These are phyloP conservation scores for Cremastinae sp. DNA, from an alignment of 2,888 invertebrate genomes.

Conservation along the genomic window DNA sequence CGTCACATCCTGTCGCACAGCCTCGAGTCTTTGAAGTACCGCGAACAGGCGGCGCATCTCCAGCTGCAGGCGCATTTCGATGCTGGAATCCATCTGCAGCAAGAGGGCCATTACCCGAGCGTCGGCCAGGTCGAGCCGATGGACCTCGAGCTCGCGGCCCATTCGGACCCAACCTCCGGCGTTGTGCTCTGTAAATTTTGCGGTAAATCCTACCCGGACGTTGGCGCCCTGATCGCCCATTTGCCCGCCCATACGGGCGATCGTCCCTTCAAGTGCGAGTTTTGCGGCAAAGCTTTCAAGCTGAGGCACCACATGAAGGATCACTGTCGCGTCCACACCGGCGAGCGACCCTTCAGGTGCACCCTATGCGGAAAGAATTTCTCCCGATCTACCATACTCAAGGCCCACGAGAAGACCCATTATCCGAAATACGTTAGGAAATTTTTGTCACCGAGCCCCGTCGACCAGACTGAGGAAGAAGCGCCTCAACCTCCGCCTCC, in stretches of 20 bases:
- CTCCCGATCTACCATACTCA: constrained; percentile 93
- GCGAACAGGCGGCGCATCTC: constrained; percentile 85
- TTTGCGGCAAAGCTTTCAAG: constrained; percentile 96
- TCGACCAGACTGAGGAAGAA: constrained; percentile 91
- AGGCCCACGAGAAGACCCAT: constrained; percentile 96
- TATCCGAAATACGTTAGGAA: constrained; percentile 95
- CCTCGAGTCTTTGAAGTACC: constrained; percentile 92
- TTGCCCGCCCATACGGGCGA: constrained; percentile 94
- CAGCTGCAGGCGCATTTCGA: constrained; percentile 81
- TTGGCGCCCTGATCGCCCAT: constrained; percentile 92
- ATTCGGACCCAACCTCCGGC: constrained; percentile 85
- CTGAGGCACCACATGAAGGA: constrained; percentile 96
- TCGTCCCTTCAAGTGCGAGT: constrained; percentile 95
- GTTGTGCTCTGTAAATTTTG: constrained; percentile 95
- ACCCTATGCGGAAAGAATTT: constrained; percentile 94
- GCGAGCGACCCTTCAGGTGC: constrained; percentile 94
- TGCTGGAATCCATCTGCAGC: constrained; percentile 77
- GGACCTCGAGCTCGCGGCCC: constrained; percentile 84
- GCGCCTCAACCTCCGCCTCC: constrained; percentile 76
- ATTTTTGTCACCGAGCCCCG: constrained; percentile 92
- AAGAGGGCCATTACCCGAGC: constrained; percentile 78
- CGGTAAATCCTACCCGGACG: constrained; percentile 95
- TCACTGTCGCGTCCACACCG: constrained; percentile 95
- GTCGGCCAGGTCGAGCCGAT: constrained; percentile 80
- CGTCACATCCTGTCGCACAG: constrained; percentile 94